A percentile compares a stretch with the other conserved stretches of the same genome.
phyloP scores from a whole-genome alignment of 2,888 invertebrate species.

The Sericinus montela region DNA sequence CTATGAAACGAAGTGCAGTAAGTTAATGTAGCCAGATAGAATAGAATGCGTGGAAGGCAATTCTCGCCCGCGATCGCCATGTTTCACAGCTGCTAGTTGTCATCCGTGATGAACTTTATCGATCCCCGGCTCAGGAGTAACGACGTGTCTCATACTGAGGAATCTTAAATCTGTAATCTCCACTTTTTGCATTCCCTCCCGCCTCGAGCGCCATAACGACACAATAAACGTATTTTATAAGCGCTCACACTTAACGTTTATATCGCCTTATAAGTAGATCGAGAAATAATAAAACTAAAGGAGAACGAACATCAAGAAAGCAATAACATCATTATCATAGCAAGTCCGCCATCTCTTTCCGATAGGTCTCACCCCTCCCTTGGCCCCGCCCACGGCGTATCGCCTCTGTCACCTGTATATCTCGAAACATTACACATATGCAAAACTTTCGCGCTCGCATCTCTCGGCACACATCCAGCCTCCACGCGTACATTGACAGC shows the following conservation, averaged over 20 bases:
- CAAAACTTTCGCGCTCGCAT: conserved; percentile 74
- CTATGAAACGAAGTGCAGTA: neutral
- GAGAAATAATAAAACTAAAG: conserved; percentile 78
- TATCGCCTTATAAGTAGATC: conserved; percentile 78
- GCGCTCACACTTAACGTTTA: conserved; percentile 74
- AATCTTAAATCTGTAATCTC: conserved; percentile 69
- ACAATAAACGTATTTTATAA: conserved; percentile 76
- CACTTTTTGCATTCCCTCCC: conserved; percentile 67
- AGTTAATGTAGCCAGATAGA: conserved; percentile 1
- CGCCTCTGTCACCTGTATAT: conserved; percentile 78
- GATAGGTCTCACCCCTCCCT: conserved; percentile 72
- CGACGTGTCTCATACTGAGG: conserved; percentile 44
- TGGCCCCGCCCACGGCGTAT: conserved; percentile 73
- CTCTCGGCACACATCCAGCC: conserved; percentile 44
- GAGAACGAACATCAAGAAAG: conserved; percentile 74
- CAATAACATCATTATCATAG: conserved; percentile 80
- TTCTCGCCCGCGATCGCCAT: conserved; percentile 13
- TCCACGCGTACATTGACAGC: conserved; percentile 34
- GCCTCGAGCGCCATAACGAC: conserved; percentile 57
- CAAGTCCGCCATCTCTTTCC: conserved; percentile 76
- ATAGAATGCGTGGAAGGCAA: conserved; percentile 12
- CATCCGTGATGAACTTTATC: conserved; percentile 59
- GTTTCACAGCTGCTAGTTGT: conserved; percentile 37
- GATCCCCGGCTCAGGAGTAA: conserved; percentile 36
- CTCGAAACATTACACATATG: conserved; percentile 80